These are phyloP conservation scores for Melipona beecheii DNA, from an alignment of 2,888 invertebrate species.

Conservation along the genomic window DNA sequence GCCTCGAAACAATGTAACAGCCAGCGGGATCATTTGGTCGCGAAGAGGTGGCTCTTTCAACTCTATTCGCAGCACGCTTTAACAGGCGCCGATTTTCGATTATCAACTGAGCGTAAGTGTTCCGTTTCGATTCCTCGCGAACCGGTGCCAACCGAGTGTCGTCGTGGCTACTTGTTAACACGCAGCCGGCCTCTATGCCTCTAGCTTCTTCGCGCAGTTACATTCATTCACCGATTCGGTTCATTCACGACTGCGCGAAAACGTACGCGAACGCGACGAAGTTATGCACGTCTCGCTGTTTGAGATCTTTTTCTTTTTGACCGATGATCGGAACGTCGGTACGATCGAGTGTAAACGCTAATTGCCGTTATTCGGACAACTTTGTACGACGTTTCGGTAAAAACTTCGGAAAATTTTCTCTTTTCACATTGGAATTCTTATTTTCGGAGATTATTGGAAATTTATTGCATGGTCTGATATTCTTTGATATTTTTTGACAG, in stretches of 20 bases:
- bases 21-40: slow-evolving; percentile 70
- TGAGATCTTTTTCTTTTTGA: no score
- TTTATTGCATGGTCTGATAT: not conserved
- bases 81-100: slow-evolving; percentile 28
- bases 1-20: slow-evolving; percentile 75
- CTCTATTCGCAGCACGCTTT: slow-evolving; percentile 60
- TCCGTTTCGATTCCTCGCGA: slow-evolving; percentile 32
- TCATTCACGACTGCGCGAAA: slow-evolving; percentile 22
- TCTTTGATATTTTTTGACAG: not conserved
- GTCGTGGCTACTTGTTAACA: slow-evolving; percentile 23
- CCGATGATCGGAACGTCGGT: not conserved
- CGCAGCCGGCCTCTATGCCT: slow-evolving; percentile 30
- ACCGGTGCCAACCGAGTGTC: slow-evolving; percentile 29
- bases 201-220: slow-evolving; percentile 11
- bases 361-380: not conserved
- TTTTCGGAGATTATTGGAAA: not conserved
- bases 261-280: not conserved
- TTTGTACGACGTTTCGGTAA: not conserved
- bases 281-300: not conserved
- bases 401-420: not conserved
- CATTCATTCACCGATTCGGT: slow-evolving; percentile 28
- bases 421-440: not conserved
- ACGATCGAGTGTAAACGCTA: not conserved
- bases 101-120: slow-evolving; percentile 54
- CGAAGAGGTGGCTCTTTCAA: slow-evolving; percentile 70